Evolutionary conservation across 2,797 vertebrate genomes (phyloP), one percentile per base, ranked within the genome.

Genomic region (Lacerta agilis): DNA sequence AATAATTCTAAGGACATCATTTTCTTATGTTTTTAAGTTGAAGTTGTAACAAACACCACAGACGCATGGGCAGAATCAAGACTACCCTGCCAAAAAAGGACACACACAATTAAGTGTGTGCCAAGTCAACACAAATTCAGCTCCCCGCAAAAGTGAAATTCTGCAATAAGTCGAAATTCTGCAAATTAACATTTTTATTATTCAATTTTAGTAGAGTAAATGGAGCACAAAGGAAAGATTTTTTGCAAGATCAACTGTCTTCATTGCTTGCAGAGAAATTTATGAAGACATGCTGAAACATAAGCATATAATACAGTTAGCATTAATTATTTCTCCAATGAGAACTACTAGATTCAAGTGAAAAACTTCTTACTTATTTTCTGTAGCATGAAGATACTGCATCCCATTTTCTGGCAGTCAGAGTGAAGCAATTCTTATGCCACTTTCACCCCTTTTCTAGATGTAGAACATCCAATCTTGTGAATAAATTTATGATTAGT

Each of bases 391-490:
- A 88, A 0, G 0, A 79, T 61, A 33, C 41, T 0, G 33, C 83
- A 38, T 45, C 73, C 25, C 15, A 27, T 2, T 83, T 41, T 55
- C 9, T 43, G 36, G 29, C 27, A 73, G 58, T 64, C 69, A 87
- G 36, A 87, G 86, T 29, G 43, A 91, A 91, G 61, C 13, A 85
- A 5, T 67, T 33, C 29, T 85, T 55, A 55, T 1, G 69, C 13
- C 75, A 83, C 45, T 41, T 73, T 75, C 17, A 71, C 71, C 76
- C 49, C 66, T 72, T 87, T 85, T 89, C 69, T 79, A 3, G 79
- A 88, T 38, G 49, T 36, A 69, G 27, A 27, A 81, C 84, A 75
- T 88, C 78, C 49, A 85, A 66, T 27, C 67, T 36, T 87, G 79
- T 75, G 58, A 83, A 86, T 55, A 89, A 66, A 83, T 81, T 55